Evolutionary conservation across 2,888 invertebrate genomes (phyloP).

Genomic region (Metopia argyrocephala): DNA sequence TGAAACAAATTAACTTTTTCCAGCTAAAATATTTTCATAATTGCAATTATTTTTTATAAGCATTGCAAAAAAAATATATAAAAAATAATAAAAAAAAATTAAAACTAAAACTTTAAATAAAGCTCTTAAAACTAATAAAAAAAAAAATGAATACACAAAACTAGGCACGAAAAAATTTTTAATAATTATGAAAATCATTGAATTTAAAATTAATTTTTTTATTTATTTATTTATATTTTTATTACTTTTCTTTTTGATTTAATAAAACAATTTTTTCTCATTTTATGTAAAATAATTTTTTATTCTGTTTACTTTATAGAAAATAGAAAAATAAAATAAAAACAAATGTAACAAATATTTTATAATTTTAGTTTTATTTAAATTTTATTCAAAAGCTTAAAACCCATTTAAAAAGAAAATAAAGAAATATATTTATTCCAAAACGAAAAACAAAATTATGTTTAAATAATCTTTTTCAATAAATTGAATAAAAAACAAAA

Average conservation of each 20-base stretch:
- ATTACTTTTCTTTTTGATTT: constrained; percentile 13
- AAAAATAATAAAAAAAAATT: not conserved
- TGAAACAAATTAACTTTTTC: constrained; percentile 46
- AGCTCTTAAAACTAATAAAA: not conserved
- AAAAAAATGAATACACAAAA: constrained; percentile 56
- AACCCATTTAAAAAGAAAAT: constrained; percentile 27
- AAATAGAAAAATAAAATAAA: not conserved
- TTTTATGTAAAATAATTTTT: constrained; percentile 58
- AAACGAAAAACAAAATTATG: constrained; percentile 36
- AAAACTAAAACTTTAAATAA: constrained; percentile 32
- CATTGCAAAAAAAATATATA: constrained; percentile 60
- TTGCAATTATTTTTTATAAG: constrained; percentile 67
- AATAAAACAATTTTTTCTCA: constrained; percentile 52
- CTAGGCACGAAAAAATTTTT: constrained; percentile 64
- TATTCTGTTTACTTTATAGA: constrained; percentile 34
- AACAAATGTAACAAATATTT: not conserved
- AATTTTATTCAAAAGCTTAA: constrained; percentile 44
- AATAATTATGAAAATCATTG: constrained; percentile 40
- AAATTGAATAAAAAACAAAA: constrained; percentile 62
- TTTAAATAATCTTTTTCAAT: constrained; percentile 64
- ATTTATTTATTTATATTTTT: not conserved
- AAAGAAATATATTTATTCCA: constrained; percentile 55
- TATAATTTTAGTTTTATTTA: constrained; percentile 23
- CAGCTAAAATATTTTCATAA: constrained; percentile 58
- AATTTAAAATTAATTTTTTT: constrained; percentile 38